Base-by-base conservation (phyloP, 2,888 invertebrate genomes). In the Agrotis segetum region DNA sequence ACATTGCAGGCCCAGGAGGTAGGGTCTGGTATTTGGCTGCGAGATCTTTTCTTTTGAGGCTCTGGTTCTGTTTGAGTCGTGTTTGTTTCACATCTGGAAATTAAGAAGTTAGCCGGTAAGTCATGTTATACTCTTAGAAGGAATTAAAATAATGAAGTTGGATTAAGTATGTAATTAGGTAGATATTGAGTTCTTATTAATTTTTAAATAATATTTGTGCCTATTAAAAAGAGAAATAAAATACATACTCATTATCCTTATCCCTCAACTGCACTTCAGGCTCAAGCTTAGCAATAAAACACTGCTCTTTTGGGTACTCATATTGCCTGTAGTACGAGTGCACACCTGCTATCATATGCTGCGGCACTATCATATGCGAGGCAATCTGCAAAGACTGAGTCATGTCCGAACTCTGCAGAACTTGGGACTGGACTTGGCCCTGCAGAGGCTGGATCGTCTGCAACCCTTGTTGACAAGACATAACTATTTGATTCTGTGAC, bases 1-100 rank as follows among this genome's bases (percentile, higher is more conserved):
- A 96, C 86, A 71, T 96, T 95, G 70, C 95, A 94, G 0, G 94
- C 95, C 96, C 96, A 96, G n/a, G 88, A 87, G 44, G 79, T 92
- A 0, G 96, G 96, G 52, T 95, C 92, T 0, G 93, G 90, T 1
- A 91, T 87, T 61, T 88, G 86, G 66, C 88, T 92, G 4, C 95
- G 88, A 0, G 88, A 81, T 53, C 88, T 84, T 73, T 92, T 92
- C 71, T 88, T 80, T 40, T 70, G 67, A n/a, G 74, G 52, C 1
- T 82, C 80, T 40, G 52, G 62, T 29, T 79, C 79, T 2, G 46
- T 53, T 74, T 74, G 74, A 3, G 58, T 24, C 17, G 53, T 21
- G 1, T 83, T 74, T n/a, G 64, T 79, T 40, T 63, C 69, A 19
- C 82, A 78, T 21, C 79, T 79, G 63, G 16, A 82, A 79, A 46